Evolutionary conservation across 2,797 vertebrate genomes (phyloP).

Genomic region (Squalus acanthias): DNA sequence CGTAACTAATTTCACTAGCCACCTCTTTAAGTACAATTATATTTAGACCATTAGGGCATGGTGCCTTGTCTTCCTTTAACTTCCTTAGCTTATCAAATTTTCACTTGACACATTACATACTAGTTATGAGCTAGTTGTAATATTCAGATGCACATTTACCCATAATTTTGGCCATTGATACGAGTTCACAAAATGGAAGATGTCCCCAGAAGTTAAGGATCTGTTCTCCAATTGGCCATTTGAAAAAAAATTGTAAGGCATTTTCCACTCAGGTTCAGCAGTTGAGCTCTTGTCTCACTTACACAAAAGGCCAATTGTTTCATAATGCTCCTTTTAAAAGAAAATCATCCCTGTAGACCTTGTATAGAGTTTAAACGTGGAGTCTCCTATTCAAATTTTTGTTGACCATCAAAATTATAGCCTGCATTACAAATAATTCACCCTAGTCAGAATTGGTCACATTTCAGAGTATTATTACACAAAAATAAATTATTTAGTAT

Average conservation of each 20-base stretch:
- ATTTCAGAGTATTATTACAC: slow-evolving; percentile 9
- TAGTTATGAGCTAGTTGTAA: no score
- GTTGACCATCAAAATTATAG: neutral
- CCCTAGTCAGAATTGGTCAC: neutral
- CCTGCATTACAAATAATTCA: neutral
- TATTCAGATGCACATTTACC: neutral
- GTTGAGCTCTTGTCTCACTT: neutral
- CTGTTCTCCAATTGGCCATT: neutral
- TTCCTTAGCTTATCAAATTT: neutral
- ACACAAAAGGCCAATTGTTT: neutral
- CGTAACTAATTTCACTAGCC: neutral
- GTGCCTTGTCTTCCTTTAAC: neutral
- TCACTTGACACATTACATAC: neutral
- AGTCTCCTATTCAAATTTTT: neutral
- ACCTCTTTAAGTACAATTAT: neutral
- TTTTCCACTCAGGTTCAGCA: neutral
- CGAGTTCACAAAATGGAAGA: neutral
- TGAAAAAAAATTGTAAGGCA: neutral
- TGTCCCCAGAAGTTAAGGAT: neutral
- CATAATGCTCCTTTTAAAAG: neutral
- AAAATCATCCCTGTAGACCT: neutral
- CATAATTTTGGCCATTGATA: neutral
- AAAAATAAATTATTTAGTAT: neutral
- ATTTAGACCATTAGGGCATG: neutral
- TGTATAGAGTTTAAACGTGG: neutral